phyloP scores from a whole-genome alignment of 2,797 vertebrate species.

The Nannoperca obscura region DNA sequence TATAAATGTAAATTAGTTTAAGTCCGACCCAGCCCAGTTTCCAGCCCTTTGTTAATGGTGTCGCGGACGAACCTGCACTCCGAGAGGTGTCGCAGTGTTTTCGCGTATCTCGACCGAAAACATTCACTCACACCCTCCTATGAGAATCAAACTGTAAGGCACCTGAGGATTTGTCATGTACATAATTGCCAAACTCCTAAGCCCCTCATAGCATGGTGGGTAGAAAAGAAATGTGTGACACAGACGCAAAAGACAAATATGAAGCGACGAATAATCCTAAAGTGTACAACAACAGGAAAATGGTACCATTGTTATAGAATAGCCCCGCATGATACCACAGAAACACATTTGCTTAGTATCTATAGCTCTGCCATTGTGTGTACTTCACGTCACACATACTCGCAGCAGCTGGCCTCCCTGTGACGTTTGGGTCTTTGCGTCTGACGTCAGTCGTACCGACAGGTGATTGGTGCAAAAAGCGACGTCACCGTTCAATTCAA shows the following conservation, averaged over 20 bases:
- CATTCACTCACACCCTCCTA: slow-evolving; percentile 71
- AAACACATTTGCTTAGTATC: slow-evolving; percentile 24
- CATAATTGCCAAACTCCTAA: slow-evolving; percentile 79
- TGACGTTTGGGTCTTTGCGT: slow-evolving; percentile 40
- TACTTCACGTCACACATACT: slow-evolving; percentile 28
- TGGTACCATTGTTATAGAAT: slow-evolving; percentile 58
- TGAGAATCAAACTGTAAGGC: slow-evolving; percentile 84
- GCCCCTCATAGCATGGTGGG: slow-evolving; percentile 66
- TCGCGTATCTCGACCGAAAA: slow-evolving; percentile 54
- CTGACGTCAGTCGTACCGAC: slow-evolving; percentile 29
- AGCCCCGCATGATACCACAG: slow-evolving; percentile 64
- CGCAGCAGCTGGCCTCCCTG: slow-evolving; percentile 57
- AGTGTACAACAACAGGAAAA: slow-evolving; percentile 43
- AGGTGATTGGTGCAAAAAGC: slow-evolving; percentile 51
- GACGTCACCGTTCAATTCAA: slow-evolving; percentile 34
- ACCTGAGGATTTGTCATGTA: slow-evolving; percentile 86
- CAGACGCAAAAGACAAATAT: slow-evolving; percentile 7
- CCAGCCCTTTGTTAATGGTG: slow-evolving; percentile 81
- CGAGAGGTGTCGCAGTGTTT: slow-evolving; percentile 59
- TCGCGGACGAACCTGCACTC: slow-evolving; percentile 66
- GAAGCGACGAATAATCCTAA: slow-evolving; percentile 1
- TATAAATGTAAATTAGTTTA: slow-evolving; percentile 51
- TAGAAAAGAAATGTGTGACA: slow-evolving; percentile 35
- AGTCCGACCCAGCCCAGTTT: slow-evolving; percentile 64
- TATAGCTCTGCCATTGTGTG: slow-evolving; percentile 5